Evolutionary conservation across 2,888 invertebrate genomes (phyloP), one percentile per base, ranked within the genome.

Genomic region (Oscheius sp.): DNA sequence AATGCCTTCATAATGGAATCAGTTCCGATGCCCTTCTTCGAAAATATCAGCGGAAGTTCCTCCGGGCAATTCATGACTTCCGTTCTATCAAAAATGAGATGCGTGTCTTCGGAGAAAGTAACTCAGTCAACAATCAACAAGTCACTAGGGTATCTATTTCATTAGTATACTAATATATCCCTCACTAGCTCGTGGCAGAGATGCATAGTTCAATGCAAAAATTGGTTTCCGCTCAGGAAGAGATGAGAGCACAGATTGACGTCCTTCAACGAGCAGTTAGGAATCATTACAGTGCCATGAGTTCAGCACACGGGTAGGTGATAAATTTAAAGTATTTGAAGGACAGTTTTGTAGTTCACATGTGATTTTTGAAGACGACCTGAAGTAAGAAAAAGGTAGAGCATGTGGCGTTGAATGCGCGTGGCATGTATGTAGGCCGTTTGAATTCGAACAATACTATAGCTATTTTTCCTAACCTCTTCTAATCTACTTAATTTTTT

Each of bases 1-100:
- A 97, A 89, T 94, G 80, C 68, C 67, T 83, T 14, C 80, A 81
- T 51, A 70, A 76, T 9, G 72, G 71, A 2, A 73, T 82, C 24
- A 72, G 76, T 2, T 75, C 80, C 24, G 82, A 82, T 51, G 61
- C 70, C 0, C 59, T 73, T 5, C 67, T 85, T 30, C 65, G 85
- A 64, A 68, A 72, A 14, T 81, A 84, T 65, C 85, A 85, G 59
- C 67, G 85, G 32, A 78, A 80, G 56, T 85, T 85, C 61, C 63
- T 85, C 44, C 72, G 80, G 22, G 85, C 85, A 14, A 85, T 85
- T 56, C 82, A 85, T 67, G 75, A 75, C 81, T 84, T 85, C 68
- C 83, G 85, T 1, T 57, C 77, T 3, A 80, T 85, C 26, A 85
- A 85, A 69, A 85, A 84, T 72, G 84, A 85, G 72, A 85, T 85